Evolutionary conservation across 2,797 vertebrate species (phyloP), one percentile per base, ranked within the genome.

Genomic region (Rhadinocentrus ornatus): DNA sequence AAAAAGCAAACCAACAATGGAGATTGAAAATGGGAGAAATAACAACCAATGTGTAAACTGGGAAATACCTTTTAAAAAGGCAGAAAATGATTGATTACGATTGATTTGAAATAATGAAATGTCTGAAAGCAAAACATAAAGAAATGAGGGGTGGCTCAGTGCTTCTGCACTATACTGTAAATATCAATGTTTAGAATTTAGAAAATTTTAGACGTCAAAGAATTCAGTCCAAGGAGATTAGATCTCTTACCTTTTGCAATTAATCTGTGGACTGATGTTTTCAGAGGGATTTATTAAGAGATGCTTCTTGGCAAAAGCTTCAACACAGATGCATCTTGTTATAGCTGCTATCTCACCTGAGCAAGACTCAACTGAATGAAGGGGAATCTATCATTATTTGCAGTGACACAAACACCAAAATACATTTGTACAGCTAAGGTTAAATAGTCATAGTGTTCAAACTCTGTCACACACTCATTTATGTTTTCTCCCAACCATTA

Each of bases 221-320:
- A 31, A 16, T 44, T 69, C 68, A 24, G 50, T 67, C 50, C 48
- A 54, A 78, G 62, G 57, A 75, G 63, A 39, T 50, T 60, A 44
- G 39, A 65, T 61, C 74, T 29, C 66, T 29, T 57, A 31, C n/a
- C 53, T 39, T 44, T 10, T 56, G 62, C 82, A 71, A 79, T 86
- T 73, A 77, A 81, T 81, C 34, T 57, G 34, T 29, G 44, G 2
- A 4, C 44, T 64, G 37, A 35, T 44, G 22, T 71, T 73, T 74
- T 69, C 58, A n/a, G 57, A 73, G 80, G 67, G 75, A 76, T 78
- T 81, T 70, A 78, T 84, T 66, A 61, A 71, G 67, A 75, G 59
- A n/a, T 56, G 12, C 75, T 59, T 61, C 78, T 72, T 81, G 84
- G 73, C 57, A 74, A 39, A 56, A 60, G 62, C 15, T 60, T 68